Conservation (phyloP, 2,113 vertebrate species). For the Barbus barbus region DNA sequence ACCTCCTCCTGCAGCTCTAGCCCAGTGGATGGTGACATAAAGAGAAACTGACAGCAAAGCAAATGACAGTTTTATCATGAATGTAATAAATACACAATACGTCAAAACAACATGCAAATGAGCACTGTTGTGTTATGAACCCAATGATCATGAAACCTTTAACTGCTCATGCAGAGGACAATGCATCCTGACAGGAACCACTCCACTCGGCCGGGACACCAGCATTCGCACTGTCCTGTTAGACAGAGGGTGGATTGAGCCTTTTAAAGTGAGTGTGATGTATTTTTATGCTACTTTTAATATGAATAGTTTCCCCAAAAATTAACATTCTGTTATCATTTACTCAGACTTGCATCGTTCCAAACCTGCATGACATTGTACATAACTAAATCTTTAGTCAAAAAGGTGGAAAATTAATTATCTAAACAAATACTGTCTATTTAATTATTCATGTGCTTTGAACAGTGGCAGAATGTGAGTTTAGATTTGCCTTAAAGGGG, state of each 20-base stretch:
- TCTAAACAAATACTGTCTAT: too few relatives aligned
- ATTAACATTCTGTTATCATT: too few relatives aligned
- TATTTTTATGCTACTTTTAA: neutral
- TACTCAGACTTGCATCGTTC: too few relatives aligned
- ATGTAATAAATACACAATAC: neutral
- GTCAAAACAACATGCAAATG: too few relatives aligned
- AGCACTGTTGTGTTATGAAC: neutral
- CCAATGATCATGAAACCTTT: constrained; percentile 47
- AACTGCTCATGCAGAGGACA: constrained; percentile 45
- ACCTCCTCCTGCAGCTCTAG: constrained; percentile 64
- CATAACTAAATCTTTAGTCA: too few relatives aligned
- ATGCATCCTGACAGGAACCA: constrained; percentile 58
- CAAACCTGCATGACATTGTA: too few relatives aligned
- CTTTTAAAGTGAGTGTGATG: neutral
- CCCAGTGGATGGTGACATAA: constrained; percentile 40
- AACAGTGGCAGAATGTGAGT: neutral
- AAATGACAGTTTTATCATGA: neutral
- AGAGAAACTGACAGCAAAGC: constrained; percentile 49
- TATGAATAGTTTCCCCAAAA: neutral
- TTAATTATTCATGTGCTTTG: neutral
- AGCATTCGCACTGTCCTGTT: constrained; percentile 60
- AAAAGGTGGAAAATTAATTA: too few relatives aligned
- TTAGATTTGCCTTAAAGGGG: neutral
- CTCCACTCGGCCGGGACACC: constrained; percentile 58
- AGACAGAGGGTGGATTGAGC: neutral